Conservation (phyloP, 1,140 invertebrate species). For the Akabosia matsudoensis region DNA sequence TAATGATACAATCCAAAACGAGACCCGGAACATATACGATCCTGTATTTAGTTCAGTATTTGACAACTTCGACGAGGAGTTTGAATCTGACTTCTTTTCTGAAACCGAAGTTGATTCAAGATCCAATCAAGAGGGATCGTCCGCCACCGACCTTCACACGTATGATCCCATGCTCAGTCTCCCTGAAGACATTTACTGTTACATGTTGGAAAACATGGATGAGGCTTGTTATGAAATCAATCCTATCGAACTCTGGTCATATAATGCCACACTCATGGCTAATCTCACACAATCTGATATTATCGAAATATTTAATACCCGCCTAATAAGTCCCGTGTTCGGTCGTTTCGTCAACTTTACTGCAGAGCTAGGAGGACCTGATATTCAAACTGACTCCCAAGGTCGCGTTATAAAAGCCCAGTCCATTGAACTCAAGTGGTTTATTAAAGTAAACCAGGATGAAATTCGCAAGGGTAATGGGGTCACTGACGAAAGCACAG, state of each 20-base stretch:
- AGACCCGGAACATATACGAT: too few relatives aligned
- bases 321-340: conserved; percentile 58
- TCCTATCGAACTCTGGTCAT: not conserved
- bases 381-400: conserved; percentile 56
- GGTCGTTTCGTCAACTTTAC: conserved; percentile 65
- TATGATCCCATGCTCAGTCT: conserved; percentile 56
- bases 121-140: not conserved
- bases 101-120: not conserved
- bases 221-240: not conserved
- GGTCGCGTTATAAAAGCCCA: conserved; percentile 64
- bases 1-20: too few relatives aligned
- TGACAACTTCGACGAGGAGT: conserved; percentile 50
- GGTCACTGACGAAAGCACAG: conserved; percentile 65
- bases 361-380: conserved; percentile 56
- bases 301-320: not conserved
- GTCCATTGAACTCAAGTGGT: conserved; percentile 62
- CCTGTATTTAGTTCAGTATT: conserved; percentile 49
- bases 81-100: not conserved
- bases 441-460: conserved; percentile 65
- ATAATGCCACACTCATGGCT: not conserved
- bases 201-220: not conserved
- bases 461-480: conserved; percentile 61
- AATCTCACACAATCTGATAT: not conserved
- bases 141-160: conserved; percentile 25
- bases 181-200: not conserved